Conservation (phyloP, 2,888 invertebrate species). For the Microdon myrmicae region DNA sequence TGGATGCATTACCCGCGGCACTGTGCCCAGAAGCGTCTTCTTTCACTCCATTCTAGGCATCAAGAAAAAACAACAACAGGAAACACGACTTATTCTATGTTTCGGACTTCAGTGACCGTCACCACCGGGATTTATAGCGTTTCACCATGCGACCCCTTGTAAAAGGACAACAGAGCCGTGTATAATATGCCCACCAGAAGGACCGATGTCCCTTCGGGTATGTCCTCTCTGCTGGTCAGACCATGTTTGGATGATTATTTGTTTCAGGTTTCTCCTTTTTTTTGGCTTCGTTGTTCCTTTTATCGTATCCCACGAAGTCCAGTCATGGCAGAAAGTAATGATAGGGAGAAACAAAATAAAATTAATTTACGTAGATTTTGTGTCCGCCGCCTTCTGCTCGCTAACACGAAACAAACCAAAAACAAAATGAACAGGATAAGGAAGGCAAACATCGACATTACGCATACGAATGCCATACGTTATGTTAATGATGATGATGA, state of each 20-base stretch:
- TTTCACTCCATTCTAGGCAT: slow-evolving; percentile 8
- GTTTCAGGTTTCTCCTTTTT: too few relatives aligned
- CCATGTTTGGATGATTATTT: slow-evolving; percentile 19
- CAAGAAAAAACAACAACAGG: background rate
- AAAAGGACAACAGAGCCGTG: slow-evolving; percentile 26
- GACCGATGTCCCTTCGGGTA: slow-evolving; percentile 17
- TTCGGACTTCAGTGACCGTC: slow-evolving; percentile 13
- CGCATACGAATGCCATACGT: slow-evolving; percentile 39
- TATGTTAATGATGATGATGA: slow-evolving; percentile 50
- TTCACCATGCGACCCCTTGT: slow-evolving; percentile 28
- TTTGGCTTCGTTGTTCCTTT: slow-evolving; percentile 7
- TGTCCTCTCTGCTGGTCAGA: background rate
- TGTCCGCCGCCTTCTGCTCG: background rate
- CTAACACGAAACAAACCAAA: slow-evolving; percentile 3
- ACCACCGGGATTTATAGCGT: slow-evolving; percentile 30
- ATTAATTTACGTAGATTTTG: slow-evolving; percentile 41
- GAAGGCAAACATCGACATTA: slow-evolving; percentile 42
- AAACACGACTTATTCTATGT: slow-evolving; percentile 13
- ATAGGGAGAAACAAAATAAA: slow-evolving; percentile 20
- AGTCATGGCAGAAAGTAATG: slow-evolving; percentile 12
- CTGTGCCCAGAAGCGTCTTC: background rate
- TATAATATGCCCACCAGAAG: slow-evolving; percentile 18
- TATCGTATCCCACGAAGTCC: slow-evolving; percentile 17
- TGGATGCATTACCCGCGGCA: slow-evolving; percentile 15
- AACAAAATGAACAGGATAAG: too few relatives aligned